Conservation (phyloP, 2,888 invertebrate genomes). For the Leptothorax acervorum region DNA sequence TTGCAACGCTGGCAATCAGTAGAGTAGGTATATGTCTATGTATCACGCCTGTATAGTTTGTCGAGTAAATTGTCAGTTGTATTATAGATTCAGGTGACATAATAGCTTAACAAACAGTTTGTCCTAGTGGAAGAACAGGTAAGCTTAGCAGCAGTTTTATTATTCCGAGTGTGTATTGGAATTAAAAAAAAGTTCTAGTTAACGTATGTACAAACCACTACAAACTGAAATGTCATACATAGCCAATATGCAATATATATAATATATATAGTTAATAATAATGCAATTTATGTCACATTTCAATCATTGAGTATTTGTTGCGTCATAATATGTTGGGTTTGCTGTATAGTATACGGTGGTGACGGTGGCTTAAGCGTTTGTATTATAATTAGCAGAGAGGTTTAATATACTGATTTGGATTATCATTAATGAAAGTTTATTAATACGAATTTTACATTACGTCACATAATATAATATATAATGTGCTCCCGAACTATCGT, state of each 20-base stretch:
- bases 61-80: conserved; percentile 44
- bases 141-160: conserved; percentile 4
- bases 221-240: not conserved
- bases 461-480: not conserved
- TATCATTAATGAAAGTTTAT: conserved; percentile 6
- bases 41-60: conserved; percentile 20
- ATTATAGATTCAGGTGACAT: conserved; percentile 7
- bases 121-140: not conserved
- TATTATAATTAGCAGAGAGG: not conserved
- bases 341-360: not conserved
- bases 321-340: not conserved
- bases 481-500: not conserved
- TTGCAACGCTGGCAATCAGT: conserved; percentile 7
- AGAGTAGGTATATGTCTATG: not conserved
- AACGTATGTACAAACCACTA: not conserved
- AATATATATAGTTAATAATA: conserved; percentile 1
- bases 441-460: not conserved
- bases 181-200: not conserved
- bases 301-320: not conserved
- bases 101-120: conserved; percentile 14
- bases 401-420: conserved; percentile 15
- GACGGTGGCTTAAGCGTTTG: not conserved
- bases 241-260: not conserved
- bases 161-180: not conserved
- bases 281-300: not conserved